Conservation (phyloP, 2,797 vertebrate species). For the Intellagama lesueurii region DNA sequence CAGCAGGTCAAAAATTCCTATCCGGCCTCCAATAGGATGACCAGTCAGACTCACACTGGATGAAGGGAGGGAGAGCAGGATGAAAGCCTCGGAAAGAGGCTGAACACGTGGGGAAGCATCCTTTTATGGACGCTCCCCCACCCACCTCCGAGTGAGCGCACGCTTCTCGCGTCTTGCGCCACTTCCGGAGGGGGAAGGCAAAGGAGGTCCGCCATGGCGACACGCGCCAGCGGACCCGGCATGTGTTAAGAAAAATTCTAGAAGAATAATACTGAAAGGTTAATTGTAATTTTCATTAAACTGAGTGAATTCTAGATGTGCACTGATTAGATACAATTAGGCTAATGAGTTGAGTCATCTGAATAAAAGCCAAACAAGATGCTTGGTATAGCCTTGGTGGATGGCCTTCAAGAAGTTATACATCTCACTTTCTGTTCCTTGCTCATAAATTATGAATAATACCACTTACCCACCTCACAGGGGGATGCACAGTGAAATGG, state of each 20-base stretch:
- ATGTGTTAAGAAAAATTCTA: slow-evolving; percentile 3
- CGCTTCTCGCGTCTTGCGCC: no score
- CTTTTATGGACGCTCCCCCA: no score
- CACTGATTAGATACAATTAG: slow-evolving; percentile 23
- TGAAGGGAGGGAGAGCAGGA: no score
- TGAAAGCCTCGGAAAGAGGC: no score
- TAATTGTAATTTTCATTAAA: slow-evolving; percentile 35
- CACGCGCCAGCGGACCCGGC: no score
- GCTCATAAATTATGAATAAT: slow-evolving; percentile 5
- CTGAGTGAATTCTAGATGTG: slow-evolving; percentile 9
- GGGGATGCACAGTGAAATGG: background rate
- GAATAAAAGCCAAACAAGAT: slow-evolving; percentile 20
- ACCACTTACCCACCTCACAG: background rate
- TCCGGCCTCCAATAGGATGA: no score
- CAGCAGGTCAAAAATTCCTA: no score
- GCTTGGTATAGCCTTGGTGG: background rate
- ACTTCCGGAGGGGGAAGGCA: no score
- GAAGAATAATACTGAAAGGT: slow-evolving; percentile 9
- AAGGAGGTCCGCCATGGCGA: no score
- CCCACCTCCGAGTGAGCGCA: no score
- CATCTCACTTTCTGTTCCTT: background rate
- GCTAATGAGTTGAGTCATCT: slow-evolving; percentile 15
- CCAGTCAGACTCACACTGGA: no score
- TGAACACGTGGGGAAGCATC: no score
- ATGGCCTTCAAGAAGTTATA: slow-evolving; percentile 2